These are phyloP conservation scores for Zoanthus sociatus DNA, from an alignment of 92 coral and sea anemone genomes.

Conservation along the genomic window DNA sequence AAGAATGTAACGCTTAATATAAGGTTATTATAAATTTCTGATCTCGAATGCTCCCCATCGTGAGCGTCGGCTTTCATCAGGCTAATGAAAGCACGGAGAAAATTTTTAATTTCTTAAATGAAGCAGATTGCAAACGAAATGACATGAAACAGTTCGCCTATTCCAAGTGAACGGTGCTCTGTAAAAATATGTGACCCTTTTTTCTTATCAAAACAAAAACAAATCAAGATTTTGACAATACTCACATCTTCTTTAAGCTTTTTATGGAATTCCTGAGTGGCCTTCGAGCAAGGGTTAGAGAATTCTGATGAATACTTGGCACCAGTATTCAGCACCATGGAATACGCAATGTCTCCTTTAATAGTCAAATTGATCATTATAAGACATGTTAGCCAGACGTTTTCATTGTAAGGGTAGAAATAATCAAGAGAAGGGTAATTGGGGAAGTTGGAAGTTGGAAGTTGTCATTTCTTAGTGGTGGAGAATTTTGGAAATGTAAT, in stretches of 20 bases:
- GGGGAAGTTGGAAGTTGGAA: too few species aligned
- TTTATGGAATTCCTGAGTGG: constrained; percentile 61
- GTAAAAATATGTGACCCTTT: not conserved
- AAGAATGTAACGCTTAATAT: too few species aligned
- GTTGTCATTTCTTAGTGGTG: too few species aligned
- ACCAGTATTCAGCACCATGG: constrained; percentile 45
- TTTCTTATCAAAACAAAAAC: not conserved
- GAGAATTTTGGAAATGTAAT: too few species aligned
- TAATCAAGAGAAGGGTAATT: not conserved
- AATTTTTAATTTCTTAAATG: too few species aligned
- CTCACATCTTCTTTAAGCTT: constrained; percentile 71
- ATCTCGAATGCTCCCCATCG: too few species aligned
- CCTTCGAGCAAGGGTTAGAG: constrained; percentile 60
- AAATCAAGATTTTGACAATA: not conserved
- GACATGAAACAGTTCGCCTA: not conserved
- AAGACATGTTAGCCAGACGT: not conserved
- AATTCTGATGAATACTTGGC: constrained; percentile 68
- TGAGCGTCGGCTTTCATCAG: too few species aligned
- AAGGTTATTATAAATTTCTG: too few species aligned
- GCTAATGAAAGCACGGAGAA: too few species aligned
- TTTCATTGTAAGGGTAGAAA: not conserved
- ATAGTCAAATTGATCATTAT: not conserved
- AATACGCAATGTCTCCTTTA: constrained; percentile 67
- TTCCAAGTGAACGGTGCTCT: not conserved
- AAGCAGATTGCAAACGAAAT: too few species aligned